phyloP scores from a whole-genome alignment of 2,113 vertebrate genomes.

The Oryzias celebensis region DNA sequence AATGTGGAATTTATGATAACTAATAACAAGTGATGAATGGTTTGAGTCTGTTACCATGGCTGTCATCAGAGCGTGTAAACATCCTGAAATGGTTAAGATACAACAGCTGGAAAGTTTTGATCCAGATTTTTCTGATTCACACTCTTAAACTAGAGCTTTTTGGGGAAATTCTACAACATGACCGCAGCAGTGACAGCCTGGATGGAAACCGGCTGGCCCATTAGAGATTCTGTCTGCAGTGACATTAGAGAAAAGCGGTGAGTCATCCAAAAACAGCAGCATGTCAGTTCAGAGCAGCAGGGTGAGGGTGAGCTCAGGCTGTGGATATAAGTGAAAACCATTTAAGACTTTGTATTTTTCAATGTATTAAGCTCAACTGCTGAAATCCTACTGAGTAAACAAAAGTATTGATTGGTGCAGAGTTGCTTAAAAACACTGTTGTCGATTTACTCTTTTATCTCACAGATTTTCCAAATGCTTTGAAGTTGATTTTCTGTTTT shows the following conservation, averaged over 20 bases:
- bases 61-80: too few relatives aligned
- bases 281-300: constrained; percentile 9
- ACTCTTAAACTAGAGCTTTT: too few relatives aligned
- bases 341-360: constrained; percentile 12
- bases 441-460: not conserved
- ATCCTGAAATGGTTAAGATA: too few relatives aligned
- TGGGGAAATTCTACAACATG: too few relatives aligned
- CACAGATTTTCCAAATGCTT: too few relatives aligned
- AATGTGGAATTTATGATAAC: too few relatives aligned
- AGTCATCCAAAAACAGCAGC: constrained; percentile 40
- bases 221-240: constrained; percentile 47
- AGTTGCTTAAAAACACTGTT: not conserved
- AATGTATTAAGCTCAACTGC: constrained; percentile 13
- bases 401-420: not conserved
- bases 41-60: too few relatives aligned
- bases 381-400: not conserved
- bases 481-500: too few relatives aligned
- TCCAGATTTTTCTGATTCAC: too few relatives aligned
- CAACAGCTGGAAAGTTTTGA: too few relatives aligned
- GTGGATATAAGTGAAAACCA: constrained; percentile 11
- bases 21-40: too few relatives aligned
- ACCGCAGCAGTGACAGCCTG: not conserved
- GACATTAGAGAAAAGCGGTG: constrained; percentile 50
- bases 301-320: constrained; percentile 5
- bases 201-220: constrained; percentile 18